Evolutionary conservation across 2,888 invertebrate genomes (phyloP).

Genomic region (Bursaphelenchus okinawaensis): DNA sequence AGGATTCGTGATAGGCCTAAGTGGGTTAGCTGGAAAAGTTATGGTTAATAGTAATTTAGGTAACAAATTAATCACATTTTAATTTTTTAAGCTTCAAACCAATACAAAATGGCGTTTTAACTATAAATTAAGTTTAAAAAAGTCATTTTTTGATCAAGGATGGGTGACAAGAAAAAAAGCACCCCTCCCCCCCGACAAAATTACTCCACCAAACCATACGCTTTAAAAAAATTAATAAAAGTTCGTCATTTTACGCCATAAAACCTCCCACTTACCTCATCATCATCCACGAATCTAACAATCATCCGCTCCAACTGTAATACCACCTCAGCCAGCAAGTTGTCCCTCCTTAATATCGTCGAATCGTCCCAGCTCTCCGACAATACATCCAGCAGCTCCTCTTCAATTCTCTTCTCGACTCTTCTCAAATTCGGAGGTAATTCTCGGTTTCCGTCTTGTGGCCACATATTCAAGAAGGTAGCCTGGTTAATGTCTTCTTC

Average conservation of each 20-base stretch:
- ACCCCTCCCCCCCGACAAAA: no score
- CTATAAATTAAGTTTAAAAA: no score
- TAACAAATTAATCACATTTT: background rate
- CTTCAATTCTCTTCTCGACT: conserved; percentile 43
- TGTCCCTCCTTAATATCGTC: conserved; percentile 49
- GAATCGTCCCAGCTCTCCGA: conserved; percentile 57
- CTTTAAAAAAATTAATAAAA: no score
- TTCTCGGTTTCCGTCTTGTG: conserved; percentile 18
- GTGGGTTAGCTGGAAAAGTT: background rate
- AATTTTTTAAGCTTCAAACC: background rate
- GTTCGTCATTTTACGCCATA: no score
- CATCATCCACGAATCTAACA: conserved; percentile 46
- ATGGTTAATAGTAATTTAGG: background rate
- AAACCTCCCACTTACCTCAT: conserved; percentile 17
- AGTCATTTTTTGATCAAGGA: no score
- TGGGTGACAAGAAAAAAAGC: no score
- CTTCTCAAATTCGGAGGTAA: conserved; percentile 28
- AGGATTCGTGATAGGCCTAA: conserved; percentile 32
- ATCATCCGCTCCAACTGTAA: conserved; percentile 47
- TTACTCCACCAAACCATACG: background rate
- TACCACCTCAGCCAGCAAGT: conserved; percentile 48
- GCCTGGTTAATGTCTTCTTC: conserved; percentile 32
- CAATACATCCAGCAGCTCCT: conserved; percentile 52
- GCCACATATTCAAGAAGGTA: conserved; percentile 29
- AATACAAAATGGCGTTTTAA: background rate